Conservation (phyloP, 2,888 invertebrate genomes). For the Torymus auratus region DNA sequence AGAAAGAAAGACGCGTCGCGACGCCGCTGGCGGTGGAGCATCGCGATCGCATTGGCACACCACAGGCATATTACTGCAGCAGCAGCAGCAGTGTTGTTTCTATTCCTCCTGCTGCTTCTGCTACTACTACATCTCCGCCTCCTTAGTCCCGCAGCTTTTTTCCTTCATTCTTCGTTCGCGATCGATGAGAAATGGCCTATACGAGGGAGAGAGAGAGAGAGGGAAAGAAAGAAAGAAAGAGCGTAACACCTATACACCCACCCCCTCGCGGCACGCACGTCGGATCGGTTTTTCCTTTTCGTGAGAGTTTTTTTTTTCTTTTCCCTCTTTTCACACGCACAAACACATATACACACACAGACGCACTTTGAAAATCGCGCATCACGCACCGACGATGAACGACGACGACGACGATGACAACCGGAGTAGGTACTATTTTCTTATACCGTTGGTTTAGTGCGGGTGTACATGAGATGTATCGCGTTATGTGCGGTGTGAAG, state of each 20-base stretch:
- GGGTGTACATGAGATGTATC: too few relatives aligned
- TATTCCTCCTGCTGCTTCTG: background rate
- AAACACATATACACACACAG: background rate
- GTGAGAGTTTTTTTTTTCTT: too few relatives aligned
- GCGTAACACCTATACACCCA: too few relatives aligned
- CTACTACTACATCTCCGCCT: too few relatives aligned
- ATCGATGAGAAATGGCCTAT: conserved; percentile 49
- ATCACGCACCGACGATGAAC: background rate
- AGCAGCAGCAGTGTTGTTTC: conserved; percentile 6
- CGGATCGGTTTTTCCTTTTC: too few relatives aligned
- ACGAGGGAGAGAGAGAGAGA: background rate
- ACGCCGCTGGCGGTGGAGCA: background rate
- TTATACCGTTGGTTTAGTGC: conserved; percentile 11
- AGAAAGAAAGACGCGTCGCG: conserved; percentile 9
- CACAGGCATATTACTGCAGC: too few relatives aligned
- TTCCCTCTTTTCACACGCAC: background rate
- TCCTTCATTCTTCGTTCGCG: background rate
- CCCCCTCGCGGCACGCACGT: too few relatives aligned
- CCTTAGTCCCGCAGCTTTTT: background rate
- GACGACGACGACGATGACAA: background rate
- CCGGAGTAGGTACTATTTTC: conserved; percentile 50
- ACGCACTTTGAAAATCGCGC: background rate
- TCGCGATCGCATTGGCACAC: conserved; percentile 42
- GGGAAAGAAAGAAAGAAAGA: too few relatives aligned
- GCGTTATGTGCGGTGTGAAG: too few relatives aligned